Percentiles rank a stretch among this genome's conserved stretches.
phyloP scores from a whole-genome alignment of 2,113 vertebrate species.

The Antechinus flavipes region DNA sequence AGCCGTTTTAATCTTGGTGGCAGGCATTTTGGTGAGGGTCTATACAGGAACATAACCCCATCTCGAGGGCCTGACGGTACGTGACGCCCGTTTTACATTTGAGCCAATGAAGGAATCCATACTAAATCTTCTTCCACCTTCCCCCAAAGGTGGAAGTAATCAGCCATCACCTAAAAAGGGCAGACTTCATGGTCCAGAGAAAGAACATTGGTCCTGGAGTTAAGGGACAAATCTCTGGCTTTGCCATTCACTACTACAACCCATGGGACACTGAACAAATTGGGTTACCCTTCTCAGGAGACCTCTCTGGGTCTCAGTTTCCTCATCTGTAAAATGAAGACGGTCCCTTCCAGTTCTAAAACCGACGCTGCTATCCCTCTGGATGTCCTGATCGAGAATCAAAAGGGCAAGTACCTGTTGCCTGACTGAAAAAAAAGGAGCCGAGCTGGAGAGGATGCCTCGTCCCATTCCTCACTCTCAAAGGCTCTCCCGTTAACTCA shows the following conservation, averaged over 20 bases:
- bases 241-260: not conserved
- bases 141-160: not conserved
- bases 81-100: not conserved
- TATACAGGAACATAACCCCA: slow-evolving; percentile 35
- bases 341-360: not conserved
- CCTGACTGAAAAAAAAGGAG: slow-evolving; percentile 35
- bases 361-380: not conserved
- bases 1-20: slow-evolving; percentile 56
- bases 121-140: not conserved
- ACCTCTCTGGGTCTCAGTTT: not conserved
- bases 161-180: not conserved
- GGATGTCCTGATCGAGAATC: not conserved
- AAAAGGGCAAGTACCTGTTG: not conserved
- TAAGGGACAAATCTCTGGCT: not conserved
- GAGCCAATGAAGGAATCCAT: not conserved
- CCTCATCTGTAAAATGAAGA: slow-evolving; percentile 1
- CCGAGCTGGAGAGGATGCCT: not conserved
- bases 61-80: not conserved
- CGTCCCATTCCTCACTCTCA: not conserved
- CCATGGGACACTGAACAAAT: not conserved
- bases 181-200: not conserved
- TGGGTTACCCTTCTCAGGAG: not conserved
- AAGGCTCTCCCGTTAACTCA: not conserved
- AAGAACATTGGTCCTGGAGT: not conserved
- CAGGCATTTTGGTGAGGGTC: slow-evolving; percentile 78